Base-by-base conservation (phyloP, 2,797 vertebrate species). In the Craterocephalus amniculus region DNA sequence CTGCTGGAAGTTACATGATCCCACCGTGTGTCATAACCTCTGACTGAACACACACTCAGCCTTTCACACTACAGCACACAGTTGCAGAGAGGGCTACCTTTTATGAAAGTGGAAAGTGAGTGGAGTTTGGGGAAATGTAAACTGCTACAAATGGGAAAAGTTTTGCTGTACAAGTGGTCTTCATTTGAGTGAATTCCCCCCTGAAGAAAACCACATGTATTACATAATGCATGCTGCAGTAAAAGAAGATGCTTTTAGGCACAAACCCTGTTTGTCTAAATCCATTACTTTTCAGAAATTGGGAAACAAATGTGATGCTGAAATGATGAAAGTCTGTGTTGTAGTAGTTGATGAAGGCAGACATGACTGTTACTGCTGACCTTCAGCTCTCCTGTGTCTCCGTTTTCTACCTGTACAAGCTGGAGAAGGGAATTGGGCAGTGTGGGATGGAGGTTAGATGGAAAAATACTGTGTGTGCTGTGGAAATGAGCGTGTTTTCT, bases 1-100 rank as follows among this genome's bases (percentile, higher is more conserved):
- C 67, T 59, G 56, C 71, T 78, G 18, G 40, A 68, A 76, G 75
- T 34, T 27, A 32, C 34, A 16, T 32, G 70, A 79, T 80, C 63
- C 64, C 40, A 29, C 56, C 35, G 38, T 63, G 40, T 45, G 63
- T n/a, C 43, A 34, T 6, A 24, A 40, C 59, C 57, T 62, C 32
- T 58, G 34, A 32, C 56, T 63, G 36, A 67, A 74, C 52, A 55
- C 63, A 52, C 62, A 27, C 49, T 32, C 26, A n/a, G 6, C 57
- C 26, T 70, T 14, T 18, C 52, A 48, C n/a, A 48, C 22, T 22
- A 48, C 45, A 18, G 40, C 16, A 4, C 16, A 4, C 40, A 18
- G 40, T 43, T 43, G 16, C 40, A 18, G 40, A 18, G 16, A 43
- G 16, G 16, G 16, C 40, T 6, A 20, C 4, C 4, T 43, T 13